These are phyloP conservation scores for Chalcosyrphus nemorum DNA, from an alignment of 2,888 invertebrate genomes.

Conservation along the genomic window DNA sequence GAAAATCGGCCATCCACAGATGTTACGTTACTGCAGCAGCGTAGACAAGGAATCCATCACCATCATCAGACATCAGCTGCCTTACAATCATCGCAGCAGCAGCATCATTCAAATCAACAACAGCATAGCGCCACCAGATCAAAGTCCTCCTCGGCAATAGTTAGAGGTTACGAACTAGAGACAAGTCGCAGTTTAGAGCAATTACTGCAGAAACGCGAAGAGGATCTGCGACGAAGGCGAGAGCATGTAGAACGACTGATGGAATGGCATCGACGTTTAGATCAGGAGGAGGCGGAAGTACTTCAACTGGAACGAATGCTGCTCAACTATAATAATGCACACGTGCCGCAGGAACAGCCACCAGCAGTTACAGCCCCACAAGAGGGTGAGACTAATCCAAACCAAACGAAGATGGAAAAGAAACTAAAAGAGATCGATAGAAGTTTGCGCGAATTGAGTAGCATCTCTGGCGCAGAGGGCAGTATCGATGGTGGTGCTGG, in stretches of 20 bases:
- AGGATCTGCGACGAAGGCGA: constrained; percentile 82
- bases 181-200: constrained; percentile 75
- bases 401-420: constrained; percentile 75
- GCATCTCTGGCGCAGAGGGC: constrained; percentile 73
- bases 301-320: constrained; percentile 82
- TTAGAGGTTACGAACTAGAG: constrained; percentile 76
- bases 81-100: constrained; percentile 38
- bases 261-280: constrained; percentile 83
- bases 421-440: constrained; percentile 78
- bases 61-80: constrained; percentile 29
- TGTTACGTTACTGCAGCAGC: constrained; percentile 57
- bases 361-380: too few species aligned
- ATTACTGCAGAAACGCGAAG: constrained; percentile 82
- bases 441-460: constrained; percentile 77
- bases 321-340: constrained; percentile 75
- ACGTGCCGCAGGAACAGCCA: constrained; percentile 63
- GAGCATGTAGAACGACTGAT: constrained; percentile 83
- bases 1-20: constrained; percentile 61
- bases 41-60: constrained; percentile 35
- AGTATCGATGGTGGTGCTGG: constrained; percentile 44
- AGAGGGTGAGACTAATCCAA: constrained; percentile 25
- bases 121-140: constrained; percentile 50
- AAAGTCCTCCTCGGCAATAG: constrained; percentile 72
- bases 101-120: constrained; percentile 12
- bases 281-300: constrained; percentile 83